A percentile compares a stretch with the other conserved stretches of the same genome.
These are phyloP conservation scores for Diachasma alloeum DNA, from an alignment of 1,140 invertebrate genomes.

Conservation along the genomic window DNA sequence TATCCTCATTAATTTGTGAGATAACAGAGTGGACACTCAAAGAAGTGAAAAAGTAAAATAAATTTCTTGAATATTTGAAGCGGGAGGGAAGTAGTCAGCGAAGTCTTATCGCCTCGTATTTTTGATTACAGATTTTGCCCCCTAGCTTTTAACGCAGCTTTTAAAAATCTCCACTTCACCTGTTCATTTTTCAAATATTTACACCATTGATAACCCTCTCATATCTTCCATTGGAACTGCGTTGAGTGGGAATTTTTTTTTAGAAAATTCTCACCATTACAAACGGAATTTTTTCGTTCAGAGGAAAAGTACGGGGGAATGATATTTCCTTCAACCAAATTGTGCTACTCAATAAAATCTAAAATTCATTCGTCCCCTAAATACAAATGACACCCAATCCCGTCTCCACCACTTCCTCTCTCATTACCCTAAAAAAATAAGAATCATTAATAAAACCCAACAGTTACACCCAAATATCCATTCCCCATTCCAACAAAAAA, in stretches of 20 bases:
- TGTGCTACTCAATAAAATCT: too few relatives aligned
- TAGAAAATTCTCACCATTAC: not conserved
- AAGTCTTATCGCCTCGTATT: slow-evolving; percentile 1
- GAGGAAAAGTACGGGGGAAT: too few relatives aligned
- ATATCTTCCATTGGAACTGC: too few relatives aligned
- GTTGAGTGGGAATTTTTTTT: not conserved
- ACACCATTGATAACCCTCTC: not conserved
- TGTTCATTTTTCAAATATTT: not conserved
- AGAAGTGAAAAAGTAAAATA: not conserved
- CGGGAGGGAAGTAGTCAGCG: not conserved
- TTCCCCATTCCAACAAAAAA: too few relatives aligned
- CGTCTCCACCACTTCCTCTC: too few relatives aligned
- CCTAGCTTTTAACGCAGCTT: not conserved
- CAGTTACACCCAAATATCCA: too few relatives aligned
- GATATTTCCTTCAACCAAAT: too few relatives aligned
- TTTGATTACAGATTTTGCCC: not conserved
- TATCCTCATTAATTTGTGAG: not conserved
- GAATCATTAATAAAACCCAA: too few relatives aligned
- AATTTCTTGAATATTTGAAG: not conserved
- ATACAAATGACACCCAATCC: too few relatives aligned
- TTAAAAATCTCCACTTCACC: slow-evolving; percentile 5
- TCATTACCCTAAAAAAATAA: too few relatives aligned
- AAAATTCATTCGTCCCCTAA: too few relatives aligned
- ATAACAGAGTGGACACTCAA: not conserved
- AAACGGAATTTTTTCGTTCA: not conserved